phyloP scores from a whole-genome alignment of 2,888 invertebrate genomes.

The Coelinius sp. region DNA sequence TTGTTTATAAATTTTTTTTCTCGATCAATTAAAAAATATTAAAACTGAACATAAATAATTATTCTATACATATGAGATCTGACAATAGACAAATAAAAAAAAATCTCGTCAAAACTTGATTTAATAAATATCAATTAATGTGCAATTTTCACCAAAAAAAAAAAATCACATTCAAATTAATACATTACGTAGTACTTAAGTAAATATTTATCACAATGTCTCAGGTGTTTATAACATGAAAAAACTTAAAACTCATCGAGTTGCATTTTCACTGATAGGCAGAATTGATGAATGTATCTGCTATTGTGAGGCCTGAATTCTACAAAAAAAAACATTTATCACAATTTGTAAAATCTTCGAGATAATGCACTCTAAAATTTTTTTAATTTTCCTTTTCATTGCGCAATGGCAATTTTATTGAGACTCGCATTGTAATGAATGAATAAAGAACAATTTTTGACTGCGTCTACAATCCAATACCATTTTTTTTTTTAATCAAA shows the following conservation, averaged over 20 bases:
- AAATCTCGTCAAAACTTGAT: too few species aligned
- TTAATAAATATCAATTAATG: conserved; percentile 5
- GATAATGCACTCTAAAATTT: conserved; percentile 63
- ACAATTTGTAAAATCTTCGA: neutral
- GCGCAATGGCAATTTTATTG: conserved; percentile 63
- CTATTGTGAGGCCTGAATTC: conserved; percentile 1
- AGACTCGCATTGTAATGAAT: conserved; percentile 36
- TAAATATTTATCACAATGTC: conserved; percentile 18
- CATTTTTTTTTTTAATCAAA: conserved; percentile 15
- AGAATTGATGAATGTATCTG: conserved; percentile 55
- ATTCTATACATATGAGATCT: too few species aligned
- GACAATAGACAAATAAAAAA: too few species aligned
- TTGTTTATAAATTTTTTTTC: too few species aligned
- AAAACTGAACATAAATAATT: too few species aligned
- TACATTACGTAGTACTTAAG: conserved; percentile 27
- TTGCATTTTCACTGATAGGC: conserved; percentile 69
- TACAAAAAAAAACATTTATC: conserved; percentile 18
- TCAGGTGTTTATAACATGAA: conserved; percentile 23
- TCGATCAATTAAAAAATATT: too few species aligned
- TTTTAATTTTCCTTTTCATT: conserved; percentile 61
- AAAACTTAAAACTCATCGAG: conserved; percentile 45
- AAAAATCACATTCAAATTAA: conserved; percentile 31
- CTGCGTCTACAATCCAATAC: conserved; percentile 31
- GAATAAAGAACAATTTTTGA: conserved; percentile 29
- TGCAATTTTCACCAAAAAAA: conserved; percentile 45